phyloP scores from a whole-genome alignment of 2,888 invertebrate species.

The Cephus pulcher region DNA sequence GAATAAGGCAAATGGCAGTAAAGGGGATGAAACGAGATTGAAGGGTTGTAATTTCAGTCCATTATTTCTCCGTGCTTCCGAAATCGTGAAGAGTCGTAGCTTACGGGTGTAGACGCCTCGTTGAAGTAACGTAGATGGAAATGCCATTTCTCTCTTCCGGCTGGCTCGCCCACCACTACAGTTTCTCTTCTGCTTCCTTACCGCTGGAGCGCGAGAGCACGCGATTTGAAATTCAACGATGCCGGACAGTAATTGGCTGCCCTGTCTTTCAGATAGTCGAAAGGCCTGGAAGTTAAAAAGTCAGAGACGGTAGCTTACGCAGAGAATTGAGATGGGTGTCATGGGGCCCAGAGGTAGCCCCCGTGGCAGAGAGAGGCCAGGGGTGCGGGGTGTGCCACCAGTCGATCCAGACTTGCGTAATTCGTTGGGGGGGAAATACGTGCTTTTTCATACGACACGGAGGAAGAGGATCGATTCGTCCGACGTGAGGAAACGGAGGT shows the following conservation, averaged over 20 bases:
- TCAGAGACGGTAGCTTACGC: neutral
- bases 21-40: neutral
- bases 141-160: slow-evolving; percentile 36
- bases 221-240: slow-evolving; percentile 52
- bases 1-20: neutral
- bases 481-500: slow-evolving; percentile 4
- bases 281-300: neutral
- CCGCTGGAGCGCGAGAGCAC: neutral
- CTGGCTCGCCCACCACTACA: neutral
- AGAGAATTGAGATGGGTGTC: neutral
- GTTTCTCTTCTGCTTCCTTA: slow-evolving; percentile 7
- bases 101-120: slow-evolving; percentile 1
- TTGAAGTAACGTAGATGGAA: slow-evolving; percentile 35
- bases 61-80: slow-evolving; percentile 32
- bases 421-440: slow-evolving; percentile 16
- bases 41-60: slow-evolving; percentile 36
- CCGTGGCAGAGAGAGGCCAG: neutral
- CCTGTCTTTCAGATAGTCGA: neutral
- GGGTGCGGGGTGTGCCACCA: neutral
- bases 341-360: neutral
- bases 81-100: neutral
- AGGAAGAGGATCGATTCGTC: slow-evolving; percentile 16
- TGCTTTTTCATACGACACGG: slow-evolving; percentile 21
- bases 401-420: slow-evolving; percentile 27
- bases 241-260: slow-evolving; percentile 42